These are phyloP conservation scores for Ictalurus furcatus DNA, from an alignment of 2,113 vertebrate species.

Conservation along the genomic window DNA sequence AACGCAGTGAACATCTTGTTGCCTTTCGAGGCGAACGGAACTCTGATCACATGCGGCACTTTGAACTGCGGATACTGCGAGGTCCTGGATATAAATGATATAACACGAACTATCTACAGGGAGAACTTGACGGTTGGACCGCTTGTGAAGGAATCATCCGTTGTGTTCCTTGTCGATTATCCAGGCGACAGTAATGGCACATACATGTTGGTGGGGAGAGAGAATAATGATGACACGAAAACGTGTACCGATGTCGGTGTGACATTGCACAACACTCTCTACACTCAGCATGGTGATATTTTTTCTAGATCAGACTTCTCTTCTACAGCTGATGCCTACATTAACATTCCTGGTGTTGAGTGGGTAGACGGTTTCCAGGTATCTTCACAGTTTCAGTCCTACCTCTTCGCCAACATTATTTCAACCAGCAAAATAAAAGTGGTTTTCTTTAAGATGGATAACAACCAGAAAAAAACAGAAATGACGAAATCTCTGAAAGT, in stretches of 20 bases:
- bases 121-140: slow-evolving; percentile 69
- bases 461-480: accelerated
- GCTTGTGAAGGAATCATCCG: slow-evolving; percentile 57
- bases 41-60: slow-evolving; percentile 80
- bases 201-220: slow-evolving; percentile 69
- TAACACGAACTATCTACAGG: slow-evolving; percentile 59
- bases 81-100: slow-evolving; percentile 67
- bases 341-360: slow-evolving; percentile 49
- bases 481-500: slow-evolving; percentile 53
- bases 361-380: slow-evolving; percentile 84
- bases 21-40: slow-evolving; percentile 67
- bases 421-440: slow-evolving; percentile 21
- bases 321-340: accelerated
- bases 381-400: slow-evolving; percentile 49
- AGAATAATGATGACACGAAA: accelerated
- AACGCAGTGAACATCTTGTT: slow-evolving; percentile 70
- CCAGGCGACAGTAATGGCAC: not conserved
- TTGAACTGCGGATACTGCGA: slow-evolving; percentile 74
- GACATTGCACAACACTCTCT: slow-evolving; percentile 41
- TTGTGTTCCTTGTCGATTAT: slow-evolving; percentile 65
- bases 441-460: slow-evolving; percentile 60
- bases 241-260: not conserved
- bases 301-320: slow-evolving; percentile 23
- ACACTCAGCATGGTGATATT: not conserved
- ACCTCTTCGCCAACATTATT: slow-evolving; percentile 64